phyloP scores from a whole-genome alignment of 2,113 vertebrate genomes.

The Chaenocephalus aceratus region DNA sequence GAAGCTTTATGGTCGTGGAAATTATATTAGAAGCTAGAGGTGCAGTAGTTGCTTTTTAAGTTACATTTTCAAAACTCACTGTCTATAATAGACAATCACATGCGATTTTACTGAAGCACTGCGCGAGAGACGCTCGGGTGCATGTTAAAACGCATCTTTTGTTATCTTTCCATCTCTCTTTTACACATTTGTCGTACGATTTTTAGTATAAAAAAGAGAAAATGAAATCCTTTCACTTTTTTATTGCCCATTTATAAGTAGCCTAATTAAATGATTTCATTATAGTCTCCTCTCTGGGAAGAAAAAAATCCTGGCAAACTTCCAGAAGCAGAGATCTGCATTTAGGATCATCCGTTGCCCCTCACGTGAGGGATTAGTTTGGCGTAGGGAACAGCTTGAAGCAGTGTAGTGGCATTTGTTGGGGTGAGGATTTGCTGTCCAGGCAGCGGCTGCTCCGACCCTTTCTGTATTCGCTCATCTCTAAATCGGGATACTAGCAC shows the following conservation, averaged over 20 bases:
- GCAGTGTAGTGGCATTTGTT: slow-evolving; percentile 60
- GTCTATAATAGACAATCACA: slow-evolving; percentile 33
- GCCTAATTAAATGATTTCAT: not conserved
- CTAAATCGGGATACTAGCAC: slow-evolving; percentile 32
- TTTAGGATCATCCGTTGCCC: slow-evolving; percentile 51
- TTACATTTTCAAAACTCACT: slow-evolving; percentile 31
- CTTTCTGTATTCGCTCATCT: slow-evolving; percentile 37
- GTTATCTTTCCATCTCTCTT: not conserved
- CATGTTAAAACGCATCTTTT: slow-evolving; percentile 9
- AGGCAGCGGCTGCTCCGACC: slow-evolving; percentile 1
- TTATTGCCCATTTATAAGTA: not conserved
- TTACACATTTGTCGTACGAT: not conserved
- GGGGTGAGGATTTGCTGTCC: slow-evolving; percentile 53
- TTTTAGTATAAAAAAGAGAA: not conserved
- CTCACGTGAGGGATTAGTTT: slow-evolving; percentile 66
- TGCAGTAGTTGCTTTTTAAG: slow-evolving; percentile 60
- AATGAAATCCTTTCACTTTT: not conserved
- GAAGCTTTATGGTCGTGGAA: slow-evolving; percentile 54
- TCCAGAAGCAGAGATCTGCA: slow-evolving; percentile 52
- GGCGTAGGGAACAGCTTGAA: slow-evolving; percentile 65
- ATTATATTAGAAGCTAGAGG: slow-evolving; percentile 57
- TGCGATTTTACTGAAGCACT: slow-evolving; percentile 31
- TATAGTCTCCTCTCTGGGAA: slow-evolving; percentile 14
- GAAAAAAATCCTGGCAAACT: slow-evolving; percentile 37
- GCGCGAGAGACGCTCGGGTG: slow-evolving; percentile 1